Evolutionary conservation across 2,113 vertebrate species (phyloP), one percentile per base, ranked within the genome.

Genomic region (Lates calcarifer): DNA sequence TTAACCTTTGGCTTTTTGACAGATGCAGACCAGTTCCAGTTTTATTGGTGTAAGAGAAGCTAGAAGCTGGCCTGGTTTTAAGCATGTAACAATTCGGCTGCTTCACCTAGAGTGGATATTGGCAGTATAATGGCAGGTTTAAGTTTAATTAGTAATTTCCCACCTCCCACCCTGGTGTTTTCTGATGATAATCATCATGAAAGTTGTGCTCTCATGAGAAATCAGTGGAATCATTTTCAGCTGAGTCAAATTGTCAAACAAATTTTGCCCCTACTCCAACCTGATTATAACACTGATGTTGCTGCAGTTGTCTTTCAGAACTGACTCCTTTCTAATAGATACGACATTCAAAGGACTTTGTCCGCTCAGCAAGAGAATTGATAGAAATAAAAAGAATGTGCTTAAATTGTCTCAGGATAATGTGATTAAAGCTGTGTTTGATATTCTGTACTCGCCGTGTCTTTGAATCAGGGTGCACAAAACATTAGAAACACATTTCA

Each of bases 1-100:
- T 72, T 45, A 37, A 81, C 62, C 64, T 60, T 55, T 55, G 41
- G 2, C 72, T 60, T 58, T n/a, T 45, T 47, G 65, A 74, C 37
- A 74, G 31, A 43, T 61, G 51, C 22, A 51, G 12, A 51, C 3
- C 22, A 11, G 22, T n/a, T 3, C 4, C 9, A 10, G 45, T 18
- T 45, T 45, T 45, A 45, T 45, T 45, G 43, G 15, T 17, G 14
- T 45, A 18, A 45, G 14, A 17, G 43, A 45, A 13, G 43, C 43
- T 5, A 43, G 8, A 14, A 12, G 13, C 2, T 43, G 41, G 33
- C 33, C 35, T 7, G 35, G 12, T 43, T 57, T 57, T 26, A 24
- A 55, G 49, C 49, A 24, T 24, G 10, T 24, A 12, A 53, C 47
- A 49, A 6, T 43, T 37, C 35, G 2, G 15, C 41, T 3, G 14